Conservation (phyloP, 2,113 vertebrate genomes). For the Saguinus imperator region DNA sequence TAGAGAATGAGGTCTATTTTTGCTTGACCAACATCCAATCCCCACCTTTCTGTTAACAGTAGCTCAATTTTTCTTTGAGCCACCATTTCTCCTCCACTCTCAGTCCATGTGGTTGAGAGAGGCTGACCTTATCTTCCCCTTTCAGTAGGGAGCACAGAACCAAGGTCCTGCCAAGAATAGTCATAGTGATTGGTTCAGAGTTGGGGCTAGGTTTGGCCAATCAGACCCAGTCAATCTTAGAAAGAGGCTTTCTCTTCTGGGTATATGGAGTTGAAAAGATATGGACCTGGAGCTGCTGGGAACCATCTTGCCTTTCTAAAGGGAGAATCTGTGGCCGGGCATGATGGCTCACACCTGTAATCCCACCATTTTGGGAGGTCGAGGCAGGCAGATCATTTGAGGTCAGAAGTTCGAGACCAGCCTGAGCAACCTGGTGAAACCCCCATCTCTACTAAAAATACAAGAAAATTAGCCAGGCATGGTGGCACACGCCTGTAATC, state of each 20-base stretch:
- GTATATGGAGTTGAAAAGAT: background rate
- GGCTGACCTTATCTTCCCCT: background rate
- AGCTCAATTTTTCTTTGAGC: background rate
- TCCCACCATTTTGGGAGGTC: too few species aligned
- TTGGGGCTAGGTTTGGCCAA: background rate
- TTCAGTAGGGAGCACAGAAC: background rate
- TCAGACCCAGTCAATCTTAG: background rate
- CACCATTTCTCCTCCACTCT: background rate
- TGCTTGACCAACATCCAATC: background rate
- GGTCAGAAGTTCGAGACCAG: too few species aligned
- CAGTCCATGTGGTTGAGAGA: background rate
- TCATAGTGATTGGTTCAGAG: background rate
- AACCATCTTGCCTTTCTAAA: background rate
- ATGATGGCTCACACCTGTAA: too few species aligned
- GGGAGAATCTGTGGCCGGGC: background rate
- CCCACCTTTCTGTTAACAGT: background rate
- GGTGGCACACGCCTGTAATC: too few species aligned
- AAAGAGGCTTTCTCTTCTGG: background rate
- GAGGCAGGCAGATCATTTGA: too few species aligned
- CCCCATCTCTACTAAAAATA: too few species aligned
- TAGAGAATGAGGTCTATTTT: background rate
- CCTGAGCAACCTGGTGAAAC: too few species aligned
- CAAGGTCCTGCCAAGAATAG: background rate
- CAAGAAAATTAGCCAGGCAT: too few species aligned
- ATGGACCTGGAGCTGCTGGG: background rate